A percentile compares a stretch with the other conserved stretches of the same genome.
Evolutionary conservation across 2,797 vertebrate species (phyloP).

Genomic region (Aselliscus stoliczkanus): DNA sequence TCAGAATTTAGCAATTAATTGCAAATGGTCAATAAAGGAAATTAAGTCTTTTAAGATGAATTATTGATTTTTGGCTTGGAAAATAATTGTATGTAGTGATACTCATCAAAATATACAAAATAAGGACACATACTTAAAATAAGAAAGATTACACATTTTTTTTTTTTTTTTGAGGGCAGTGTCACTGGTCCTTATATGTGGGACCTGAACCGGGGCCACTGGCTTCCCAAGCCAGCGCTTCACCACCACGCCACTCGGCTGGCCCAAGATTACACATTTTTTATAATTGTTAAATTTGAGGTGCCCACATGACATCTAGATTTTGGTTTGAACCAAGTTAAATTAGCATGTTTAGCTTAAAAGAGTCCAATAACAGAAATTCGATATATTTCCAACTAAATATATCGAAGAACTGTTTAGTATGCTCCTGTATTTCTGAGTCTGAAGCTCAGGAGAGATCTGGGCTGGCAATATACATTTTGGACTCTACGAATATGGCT

Average conservation of each 20-base stretch:
- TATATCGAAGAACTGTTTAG: not conserved
- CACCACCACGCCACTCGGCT: too few species aligned
- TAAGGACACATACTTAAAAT: not conserved
- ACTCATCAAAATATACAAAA: not conserved
- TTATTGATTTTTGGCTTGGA: not conserved
- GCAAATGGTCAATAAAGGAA: not conserved
- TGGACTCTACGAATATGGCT: not conserved
- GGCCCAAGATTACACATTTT: not conserved
- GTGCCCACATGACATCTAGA: not conserved
- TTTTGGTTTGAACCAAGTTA: not conserved
- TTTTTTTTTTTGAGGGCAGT: too few species aligned
- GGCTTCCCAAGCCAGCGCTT: too few species aligned
- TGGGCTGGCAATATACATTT: not conserved
- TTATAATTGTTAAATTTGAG: not conserved
- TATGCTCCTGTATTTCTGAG: not conserved
- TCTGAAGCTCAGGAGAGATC: not conserved
- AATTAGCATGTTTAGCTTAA: not conserved
- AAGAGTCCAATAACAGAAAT: not conserved
- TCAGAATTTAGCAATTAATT: not conserved
- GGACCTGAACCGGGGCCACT: too few species aligned
- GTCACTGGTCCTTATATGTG: too few species aligned
- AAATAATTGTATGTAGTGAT: not conserved
- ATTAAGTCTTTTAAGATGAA: not conserved
- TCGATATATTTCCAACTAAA: not conserved
- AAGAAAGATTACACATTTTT: not conserved